Evolutionary conservation across 2,888 invertebrate species (phyloP), one percentile per base, ranked within the genome.

Genomic region (Macaria notata): DNA sequence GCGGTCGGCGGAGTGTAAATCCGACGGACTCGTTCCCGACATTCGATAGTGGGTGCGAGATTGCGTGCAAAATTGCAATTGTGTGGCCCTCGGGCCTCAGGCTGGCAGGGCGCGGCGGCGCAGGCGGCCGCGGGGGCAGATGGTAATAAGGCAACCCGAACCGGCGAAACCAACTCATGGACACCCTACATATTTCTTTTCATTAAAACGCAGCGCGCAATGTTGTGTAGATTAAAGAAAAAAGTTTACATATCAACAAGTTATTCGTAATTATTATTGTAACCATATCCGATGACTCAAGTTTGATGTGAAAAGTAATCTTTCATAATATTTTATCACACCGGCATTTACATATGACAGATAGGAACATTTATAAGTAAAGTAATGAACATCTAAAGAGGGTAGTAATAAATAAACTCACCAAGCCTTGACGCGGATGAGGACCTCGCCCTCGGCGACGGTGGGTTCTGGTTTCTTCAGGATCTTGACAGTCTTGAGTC

Each of bases 351-450:
- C 19, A 19, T 19, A 19, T 19, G 2, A 19, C 19, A 19, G 19
- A 19, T 19, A 19, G 33, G 7, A 6, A 2, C 33, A 36, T 36
- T 7, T 36, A 36, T 4, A 7, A 36, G 7, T 36, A 36, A 36
- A 36, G 19, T 19, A 19, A 19, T 36, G 5, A 36, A 36, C 7
- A 36, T 6, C 33, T 4, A 36, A 6, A 36, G 33, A 36, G 33
- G 33, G 33, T 36, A 48, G 57, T 62, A n/a, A 41, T 5, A 45
- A 63, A 56, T 63, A 62, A 62, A 94, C 96, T 95, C 78, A 97
- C 97, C 97, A 96, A 76, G 97, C 96, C 85, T 95, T 96, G 56
- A 97, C 96, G 69, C 96, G 93, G 76, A 97, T 95, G 60, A 96
- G 93, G 63, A 97, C 95, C 84, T 97, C 95, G 71, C 95, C 95